Base-by-base conservation (phyloP, 2,888 invertebrate genomes). In the Galerucella pusilla region DNA sequence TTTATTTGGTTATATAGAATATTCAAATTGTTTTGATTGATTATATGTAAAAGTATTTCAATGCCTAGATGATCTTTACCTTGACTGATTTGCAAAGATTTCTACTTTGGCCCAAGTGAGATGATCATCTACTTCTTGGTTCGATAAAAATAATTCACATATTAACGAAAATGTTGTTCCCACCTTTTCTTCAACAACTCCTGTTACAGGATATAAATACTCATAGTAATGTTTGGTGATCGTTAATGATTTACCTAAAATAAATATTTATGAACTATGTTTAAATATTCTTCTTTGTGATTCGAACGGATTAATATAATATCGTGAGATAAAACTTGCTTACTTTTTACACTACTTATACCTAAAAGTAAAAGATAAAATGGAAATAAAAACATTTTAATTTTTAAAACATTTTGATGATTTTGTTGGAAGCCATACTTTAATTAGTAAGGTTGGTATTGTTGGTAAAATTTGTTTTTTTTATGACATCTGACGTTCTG, bases 81-180 rank as follows among this genome's bases (percentile, higher is more conserved):
- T 78, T 59, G 77, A 71, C 63, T 80, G 79, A 65, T 78, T 78
- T 35, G 79, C 74, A 5, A 72, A 20, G 57, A 74, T 76, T 69
- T 80, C 79, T 46, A 60, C 78, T 75, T 84, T 84, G 35, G 83
- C 77, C 86, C 87, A 87, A 9, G 81, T 81, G 59, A 87, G 82
- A 70, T 85, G 84, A 66, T 86, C 85, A 80, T 87, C 86, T 71
- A 83, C 82, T 65, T 65, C 64, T 65, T 65, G 46, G 25, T 65
- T 46, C 28, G 82, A 79, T 25, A 84, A 82, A 66, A 83, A 82
- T 46, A 87, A 76, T 78, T 87, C 86, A 76, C 87, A 87, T 67
- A 85, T 83, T 78, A 87, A 78, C 25, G 86, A 85, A 75, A 87
- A 85, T 73, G 85, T 84, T 9, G 85, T 82, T 52, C 86, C 86